Base-by-base conservation (phyloP, 2,797 vertebrate species). In the Fratercula arctica region DNA sequence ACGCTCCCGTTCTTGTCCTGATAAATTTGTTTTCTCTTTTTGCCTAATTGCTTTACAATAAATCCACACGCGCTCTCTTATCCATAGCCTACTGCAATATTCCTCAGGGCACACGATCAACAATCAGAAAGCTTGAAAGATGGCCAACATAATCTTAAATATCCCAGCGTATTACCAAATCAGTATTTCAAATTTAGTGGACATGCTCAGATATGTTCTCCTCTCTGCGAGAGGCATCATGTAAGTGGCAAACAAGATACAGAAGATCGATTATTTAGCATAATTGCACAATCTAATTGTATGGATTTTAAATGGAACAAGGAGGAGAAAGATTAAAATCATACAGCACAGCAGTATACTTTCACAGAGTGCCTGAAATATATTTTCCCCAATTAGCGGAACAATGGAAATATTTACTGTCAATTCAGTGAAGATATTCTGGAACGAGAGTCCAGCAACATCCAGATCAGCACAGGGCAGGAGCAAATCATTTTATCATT, bases 211-310 rank as follows among this genome's bases (percentile, higher is more conserved):
- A 95, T 94, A 95, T 68, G 64, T 67, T 88, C 95, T 97, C 82
- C 93, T 97, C 94, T 94, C 90, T 3, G 20, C 10, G 19, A 97
- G 89, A 94, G 53, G 87, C 84, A 94, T 87, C 93, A 77, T 85
- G 88, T 95, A 96, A 97, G 95, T 85, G 91, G 93, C 93, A 94
- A 95, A 88, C 70, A 79, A 96, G 94, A 94, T 95, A 94, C 80
- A 95, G 87, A 96, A 95, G 94, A 93, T 67, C 85, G 88, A 95
- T 97, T 98, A 96, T 97, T 97, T 98, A 87, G 76, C 90, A 96
- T 96, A 97, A 97, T 90, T 94, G 80, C 73, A 95, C 89, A 85
- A 91, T 95, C 70, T 89, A 96, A 97, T 97, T 96, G 90, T 92
- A 92, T 86, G 93, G 83, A 90, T 96, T 93, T 95, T 96, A 94